These are phyloP conservation scores for Pelusios castaneus DNA, from an alignment of 2,113 vertebrate genomes.

Conservation along the genomic window DNA sequence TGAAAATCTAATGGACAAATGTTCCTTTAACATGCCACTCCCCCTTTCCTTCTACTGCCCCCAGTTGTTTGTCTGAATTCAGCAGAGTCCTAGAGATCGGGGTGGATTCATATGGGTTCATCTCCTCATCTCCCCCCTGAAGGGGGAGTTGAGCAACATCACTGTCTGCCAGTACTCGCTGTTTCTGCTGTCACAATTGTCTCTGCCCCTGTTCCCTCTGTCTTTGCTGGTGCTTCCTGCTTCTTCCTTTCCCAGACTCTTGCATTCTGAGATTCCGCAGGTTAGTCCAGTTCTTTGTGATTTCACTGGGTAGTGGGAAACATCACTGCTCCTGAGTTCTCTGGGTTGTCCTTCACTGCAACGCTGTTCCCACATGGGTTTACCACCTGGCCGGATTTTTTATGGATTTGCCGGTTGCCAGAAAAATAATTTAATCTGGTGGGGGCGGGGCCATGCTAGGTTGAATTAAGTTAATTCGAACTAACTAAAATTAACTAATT, in stretches of 20 bases:
- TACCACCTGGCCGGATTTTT: no score
- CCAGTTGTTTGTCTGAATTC: not conserved
- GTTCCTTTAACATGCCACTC: not conserved
- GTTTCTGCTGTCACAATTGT: not conserved
- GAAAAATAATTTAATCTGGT: no score
- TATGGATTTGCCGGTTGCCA: no score
- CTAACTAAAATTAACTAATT: no score
- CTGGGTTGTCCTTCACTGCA: not conserved
- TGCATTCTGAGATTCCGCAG: not conserved
- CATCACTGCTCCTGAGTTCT: not conserved
- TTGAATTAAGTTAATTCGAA: no score
- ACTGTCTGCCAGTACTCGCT: not conserved
- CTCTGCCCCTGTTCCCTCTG: not conserved
- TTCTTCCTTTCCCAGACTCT: not conserved
- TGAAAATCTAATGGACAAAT: not conserved
- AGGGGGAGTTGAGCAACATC: not conserved
- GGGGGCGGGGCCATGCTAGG: no score
- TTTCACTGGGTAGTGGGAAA: not conserved
- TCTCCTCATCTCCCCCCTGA: not conserved
- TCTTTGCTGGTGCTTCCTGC: not conserved
- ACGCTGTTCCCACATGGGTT: not conserved
- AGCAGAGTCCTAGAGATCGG: not conserved
- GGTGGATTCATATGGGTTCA: not conserved
- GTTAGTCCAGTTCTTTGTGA: not conserved
- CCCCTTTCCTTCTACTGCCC: not conserved